Evolutionary conservation across 2,888 invertebrate genomes (phyloP), one percentile per base, ranked within the genome.

Genomic region (Dioctria linearis): DNA sequence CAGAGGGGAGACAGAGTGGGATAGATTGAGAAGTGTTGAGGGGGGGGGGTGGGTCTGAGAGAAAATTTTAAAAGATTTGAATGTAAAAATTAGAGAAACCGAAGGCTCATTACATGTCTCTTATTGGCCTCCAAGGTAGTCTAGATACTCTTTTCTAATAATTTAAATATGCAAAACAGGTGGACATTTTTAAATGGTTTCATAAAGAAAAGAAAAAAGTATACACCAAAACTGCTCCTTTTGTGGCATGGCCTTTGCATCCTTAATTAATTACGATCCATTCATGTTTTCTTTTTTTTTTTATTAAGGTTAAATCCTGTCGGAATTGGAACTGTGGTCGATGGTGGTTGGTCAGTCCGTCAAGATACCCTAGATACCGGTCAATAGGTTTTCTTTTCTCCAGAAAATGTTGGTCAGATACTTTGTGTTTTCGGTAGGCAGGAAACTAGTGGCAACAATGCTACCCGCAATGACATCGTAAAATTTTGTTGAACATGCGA

Each of bases 401-500:
- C 49, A 1, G 49, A 25, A n/a, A n/a, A 46, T 67, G 46, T 46
- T 25, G 13, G 43, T 25, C 40, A 9, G 13, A 49, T n/a, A 67
- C 46, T 4, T 11, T 67, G 9, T 67, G 49, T 67, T 49, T 49
- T 11, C 25, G 25, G 25, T 25, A 25, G 25, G 25, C 0, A 25
- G 25, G 25, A 25, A 25, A 25, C 25, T 25, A 25, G 37, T 6
- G 13, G 67, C 46, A 46, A 67, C 67, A 67, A 67, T 67, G 67
- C 37, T 25, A 4, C 46, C 49, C 25, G 25, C 67, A 49, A 51
- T 71, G 71, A 71, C 49, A 39, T 71, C 71, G 71, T 71, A 71
- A 71, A 71, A 71, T 54, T 49, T 71, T 71, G 71, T 54, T 51
- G 54, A 51, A 71, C 71, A 71, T 71, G 40, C 49, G 71, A 54